phyloP scores from a whole-genome alignment of 2,888 invertebrate genomes.

The Cinara cedri region DNA sequence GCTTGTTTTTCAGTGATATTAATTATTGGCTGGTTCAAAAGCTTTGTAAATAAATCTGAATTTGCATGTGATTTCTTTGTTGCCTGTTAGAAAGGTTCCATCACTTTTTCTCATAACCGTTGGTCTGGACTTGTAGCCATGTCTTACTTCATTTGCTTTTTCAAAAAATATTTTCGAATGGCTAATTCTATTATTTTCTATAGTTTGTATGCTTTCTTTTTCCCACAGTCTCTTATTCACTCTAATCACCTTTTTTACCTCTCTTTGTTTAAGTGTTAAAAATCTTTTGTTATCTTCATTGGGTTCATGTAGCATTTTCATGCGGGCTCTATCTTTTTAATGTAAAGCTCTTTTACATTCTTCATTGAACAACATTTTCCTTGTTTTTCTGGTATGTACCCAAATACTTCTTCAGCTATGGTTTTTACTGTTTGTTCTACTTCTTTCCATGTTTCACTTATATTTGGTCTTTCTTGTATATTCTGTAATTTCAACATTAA shows the following conservation, averaged over 20 bases:
- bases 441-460: neutral
- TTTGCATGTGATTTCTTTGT: constrained; percentile 8
- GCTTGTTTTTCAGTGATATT: constrained; percentile 11
- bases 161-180: too few species aligned
- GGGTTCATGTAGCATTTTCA: constrained; percentile 17
- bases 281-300: constrained; percentile 17
- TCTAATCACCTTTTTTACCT: neutral
- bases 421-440: constrained; percentile 6
- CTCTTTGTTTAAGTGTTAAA: constrained; percentile 13
- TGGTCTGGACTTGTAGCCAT: constrained; percentile 8
- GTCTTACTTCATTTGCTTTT: too few species aligned
- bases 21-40: too few species aligned
- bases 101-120: constrained; percentile 7
- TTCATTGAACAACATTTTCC: constrained; percentile 8
- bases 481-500: too few species aligned
- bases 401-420: too few species aligned
- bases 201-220: too few species aligned
- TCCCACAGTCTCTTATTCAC: too few species aligned
- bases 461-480: neutral
- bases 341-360: neutral
- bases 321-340: too few species aligned
- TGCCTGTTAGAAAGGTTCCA: constrained; percentile 8
- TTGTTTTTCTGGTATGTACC: constrained; percentile 11
- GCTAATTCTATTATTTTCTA: too few species aligned
- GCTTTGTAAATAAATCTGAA: constrained; percentile 6